Evolutionary conservation across 2,888 invertebrate genomes (phyloP).

Genomic region (Netelia melanura): DNA sequence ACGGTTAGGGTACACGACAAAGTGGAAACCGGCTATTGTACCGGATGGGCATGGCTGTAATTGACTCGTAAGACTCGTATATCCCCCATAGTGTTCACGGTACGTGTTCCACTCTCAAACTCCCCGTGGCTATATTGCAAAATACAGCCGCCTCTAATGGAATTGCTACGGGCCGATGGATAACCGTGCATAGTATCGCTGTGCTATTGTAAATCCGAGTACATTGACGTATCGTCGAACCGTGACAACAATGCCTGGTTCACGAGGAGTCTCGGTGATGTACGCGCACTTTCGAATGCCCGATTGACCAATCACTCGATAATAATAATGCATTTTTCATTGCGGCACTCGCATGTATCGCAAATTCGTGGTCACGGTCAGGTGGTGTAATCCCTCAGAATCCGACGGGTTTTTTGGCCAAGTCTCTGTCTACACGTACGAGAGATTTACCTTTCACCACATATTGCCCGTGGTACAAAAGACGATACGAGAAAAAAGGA

Average conservation of each 20-base stretch:
- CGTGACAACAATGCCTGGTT: conserved; percentile 51
- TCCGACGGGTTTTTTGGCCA: conserved; percentile 13
- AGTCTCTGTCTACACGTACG: neutral
- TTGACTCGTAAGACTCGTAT: conserved; percentile 63
- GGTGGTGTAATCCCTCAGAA: conserved; percentile 30
- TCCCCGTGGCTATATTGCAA: conserved; percentile 65
- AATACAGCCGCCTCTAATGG: conserved; percentile 57
- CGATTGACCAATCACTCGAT: conserved; percentile 39
- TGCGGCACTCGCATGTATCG: neutral
- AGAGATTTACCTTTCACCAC: conserved; percentile 35
- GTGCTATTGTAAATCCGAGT: neutral
- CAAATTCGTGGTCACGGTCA: conserved; percentile 68
- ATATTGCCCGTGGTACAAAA: conserved; percentile 6
- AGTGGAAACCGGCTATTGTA: conserved; percentile 72
- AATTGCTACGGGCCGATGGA: conserved; percentile 72
- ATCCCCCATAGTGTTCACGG: conserved; percentile 8
- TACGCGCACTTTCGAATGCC: conserved; percentile 38
- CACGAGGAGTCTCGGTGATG: conserved; percentile 29
- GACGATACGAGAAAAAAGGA: conserved; percentile 1
- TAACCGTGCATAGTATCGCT: conserved; percentile 40
- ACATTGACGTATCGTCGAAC: conserved; percentile 66
- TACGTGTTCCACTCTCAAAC: conserved; percentile 14
- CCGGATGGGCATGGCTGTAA: conserved; percentile 78
- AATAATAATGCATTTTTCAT: conserved; percentile 5
- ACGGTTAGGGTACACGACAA: neutral